Base-by-base conservation (phyloP, 35 echinoderm and acorn worm genomes). In the Stichopus chloronotus region DNA sequence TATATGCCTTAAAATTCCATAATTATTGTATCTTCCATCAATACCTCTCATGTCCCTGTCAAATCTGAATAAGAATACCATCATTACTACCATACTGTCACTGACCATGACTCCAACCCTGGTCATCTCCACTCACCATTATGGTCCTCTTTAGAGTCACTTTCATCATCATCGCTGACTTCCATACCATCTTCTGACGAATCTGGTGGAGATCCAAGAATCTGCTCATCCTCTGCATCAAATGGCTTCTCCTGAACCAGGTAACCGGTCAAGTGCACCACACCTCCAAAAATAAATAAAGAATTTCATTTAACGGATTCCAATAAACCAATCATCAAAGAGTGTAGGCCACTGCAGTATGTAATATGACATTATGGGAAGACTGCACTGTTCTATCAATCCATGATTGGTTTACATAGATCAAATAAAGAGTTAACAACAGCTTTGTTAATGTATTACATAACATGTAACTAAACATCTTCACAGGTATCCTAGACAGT, bases 171-270 rank as follows among this genome's bases (percentile, higher is more conserved):
- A 9, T 79, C 90, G 14, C 71, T 91, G 52, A 77, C 90, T 54
- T 77, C 76, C 76, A 79, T 91, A 17, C 90, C 90, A 77, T 91
- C 90, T 17, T 78, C 71, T 63, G 57, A 59, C 12, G 87, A 89
- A 5, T 89, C 87, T 11, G 87, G 87, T 7, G 87, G 87, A 52
- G 87, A 89, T 7, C 87, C 87, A 3, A 89, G 30, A 53, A 89
- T 71, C 57, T n/a, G 87, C 25, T 77, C 90, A 55, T 91, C 90
- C 23, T 91, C 90, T 19, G 58, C 55, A 14, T 91, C 90, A 79
- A 79, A 91, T 12, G 90, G 71, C 54, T 91, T 79, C 90, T 91
- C 90, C 56, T 91, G 69, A 53, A 91, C 90, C 72, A 91, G 57
- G 76, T 54, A 78, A 54, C 90, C 90, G 19, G 90, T 91, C 52